phyloP scores from a whole-genome alignment of 2,797 vertebrate genomes.

The Enteromius fasciolatus region DNA sequence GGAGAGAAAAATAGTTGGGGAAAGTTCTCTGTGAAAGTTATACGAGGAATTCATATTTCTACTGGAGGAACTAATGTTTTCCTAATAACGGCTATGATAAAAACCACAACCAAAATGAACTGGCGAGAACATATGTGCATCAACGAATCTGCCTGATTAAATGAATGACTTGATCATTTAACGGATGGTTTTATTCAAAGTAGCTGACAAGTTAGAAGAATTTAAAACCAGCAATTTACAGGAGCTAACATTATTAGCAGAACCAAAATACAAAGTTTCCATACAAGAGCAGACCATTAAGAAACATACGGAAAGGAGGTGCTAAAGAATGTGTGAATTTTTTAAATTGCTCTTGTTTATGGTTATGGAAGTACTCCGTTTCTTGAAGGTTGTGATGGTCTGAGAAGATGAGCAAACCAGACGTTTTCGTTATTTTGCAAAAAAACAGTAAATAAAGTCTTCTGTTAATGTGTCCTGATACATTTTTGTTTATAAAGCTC shows the following conservation, averaged over 20 bases:
- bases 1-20: background rate
- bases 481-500: conserved; percentile 20
- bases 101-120: conserved; percentile 17
- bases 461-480: background rate
- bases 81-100: background rate
- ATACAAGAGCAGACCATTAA: background rate
- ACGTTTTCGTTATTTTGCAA: background rate
- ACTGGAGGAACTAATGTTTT: background rate
- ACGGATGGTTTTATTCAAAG: background rate
- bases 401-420: background rate
- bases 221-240: conserved; percentile 14
- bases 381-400: background rate
- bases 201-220: background rate
- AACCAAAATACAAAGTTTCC: background rate
- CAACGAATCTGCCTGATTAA: background rate
- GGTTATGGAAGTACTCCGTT: background rate
- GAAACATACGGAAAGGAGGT: background rate
- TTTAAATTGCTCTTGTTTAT: background rate
- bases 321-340: background rate
- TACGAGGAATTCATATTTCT: conserved; percentile 1
- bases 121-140: background rate
- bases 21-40: conserved; percentile 5
- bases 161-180: background rate
- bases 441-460: background rate
- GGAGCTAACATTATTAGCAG: background rate